Percentiles rank a stretch among this genome's conserved stretches.
These are phyloP conservation scores for Poeciliopsis paucimaculata DNA, from an alignment of 2,797 vertebrate species.

Conservation along the genomic window DNA sequence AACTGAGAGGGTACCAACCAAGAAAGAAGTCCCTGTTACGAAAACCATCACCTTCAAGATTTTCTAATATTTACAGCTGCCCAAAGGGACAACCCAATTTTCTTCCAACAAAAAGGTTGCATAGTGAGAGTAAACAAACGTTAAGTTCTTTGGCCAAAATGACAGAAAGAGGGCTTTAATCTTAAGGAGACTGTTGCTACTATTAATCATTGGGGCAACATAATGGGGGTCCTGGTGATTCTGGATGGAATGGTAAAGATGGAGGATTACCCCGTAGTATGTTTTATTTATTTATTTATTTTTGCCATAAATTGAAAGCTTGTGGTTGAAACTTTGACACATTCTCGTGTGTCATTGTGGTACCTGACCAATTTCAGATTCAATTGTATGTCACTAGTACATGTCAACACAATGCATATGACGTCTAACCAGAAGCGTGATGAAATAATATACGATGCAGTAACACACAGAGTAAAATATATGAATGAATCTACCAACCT, in stretches of 20 bases:
- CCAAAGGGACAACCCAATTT: background rate
- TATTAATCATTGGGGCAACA: background rate
- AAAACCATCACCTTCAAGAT: background rate
- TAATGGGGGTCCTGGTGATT: background rate
- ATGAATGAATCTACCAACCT: background rate
- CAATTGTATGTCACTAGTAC: background rate
- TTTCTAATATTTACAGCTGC: background rate
- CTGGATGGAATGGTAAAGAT: background rate
- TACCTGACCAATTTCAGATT: background rate
- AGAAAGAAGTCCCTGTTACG: background rate
- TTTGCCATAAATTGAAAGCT: background rate
- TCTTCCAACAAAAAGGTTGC: background rate
- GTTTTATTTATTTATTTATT: background rate
- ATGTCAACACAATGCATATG: background rate
- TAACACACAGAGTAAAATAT: background rate
- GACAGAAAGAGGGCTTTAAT: no score
- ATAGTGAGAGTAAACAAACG: background rate
- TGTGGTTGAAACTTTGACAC: background rate
- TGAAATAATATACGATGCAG: background rate
- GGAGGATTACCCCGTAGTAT: background rate
- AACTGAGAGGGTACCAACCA: background rate
- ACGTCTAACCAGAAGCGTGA: background rate
- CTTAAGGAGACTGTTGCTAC: no score
- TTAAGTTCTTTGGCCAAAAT: background rate
- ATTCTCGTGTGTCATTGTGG: background rate